These are phyloP conservation scores for Lamproptera curius DNA, from an alignment of 2,888 invertebrate genomes.

Conservation along the genomic window DNA sequence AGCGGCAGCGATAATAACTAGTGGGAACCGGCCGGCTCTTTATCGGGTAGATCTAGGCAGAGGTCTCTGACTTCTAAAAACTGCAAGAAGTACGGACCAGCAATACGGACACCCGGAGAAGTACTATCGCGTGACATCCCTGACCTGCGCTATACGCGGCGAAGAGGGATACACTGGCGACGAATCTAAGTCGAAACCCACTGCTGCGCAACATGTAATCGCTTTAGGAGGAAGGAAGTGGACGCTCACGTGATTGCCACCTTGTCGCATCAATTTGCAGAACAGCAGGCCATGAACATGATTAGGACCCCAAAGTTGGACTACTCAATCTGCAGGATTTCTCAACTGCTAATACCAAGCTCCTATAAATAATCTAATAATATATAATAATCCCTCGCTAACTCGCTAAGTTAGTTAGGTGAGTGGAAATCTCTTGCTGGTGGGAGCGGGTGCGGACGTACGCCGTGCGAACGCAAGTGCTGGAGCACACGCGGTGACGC, in stretches of 20 bases:
- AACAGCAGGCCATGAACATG: conserved; percentile 9
- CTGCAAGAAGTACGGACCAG: conserved; percentile 33
- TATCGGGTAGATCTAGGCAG: conserved; percentile 21
- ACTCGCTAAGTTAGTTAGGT: too few species aligned
- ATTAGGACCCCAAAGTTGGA: not conserved
- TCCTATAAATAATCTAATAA: too few species aligned
- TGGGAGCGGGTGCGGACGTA: too few species aligned
- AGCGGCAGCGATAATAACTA: not conserved
- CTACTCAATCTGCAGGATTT: not conserved
- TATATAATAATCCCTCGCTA: too few species aligned
- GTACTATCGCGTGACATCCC: conserved; percentile 20
- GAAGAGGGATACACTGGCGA: conserved; percentile 17
- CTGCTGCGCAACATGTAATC: conserved; percentile 29
- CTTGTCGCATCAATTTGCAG: conserved; percentile 25
- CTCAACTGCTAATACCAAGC: not conserved
- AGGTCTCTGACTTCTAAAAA: conserved; percentile 18
- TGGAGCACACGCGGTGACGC: too few species aligned
- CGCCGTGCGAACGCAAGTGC: too few species aligned
- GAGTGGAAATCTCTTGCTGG: too few species aligned
- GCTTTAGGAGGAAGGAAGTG: conserved; percentile 19
- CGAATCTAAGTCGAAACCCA: not conserved
- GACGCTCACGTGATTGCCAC: conserved; percentile 22
- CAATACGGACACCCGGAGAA: conserved; percentile 36
- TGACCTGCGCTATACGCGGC: conserved; percentile 28
- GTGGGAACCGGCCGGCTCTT: not conserved